Base-by-base conservation (phyloP, 2,113 vertebrate species). In the Chaetodon auriga region DNA sequence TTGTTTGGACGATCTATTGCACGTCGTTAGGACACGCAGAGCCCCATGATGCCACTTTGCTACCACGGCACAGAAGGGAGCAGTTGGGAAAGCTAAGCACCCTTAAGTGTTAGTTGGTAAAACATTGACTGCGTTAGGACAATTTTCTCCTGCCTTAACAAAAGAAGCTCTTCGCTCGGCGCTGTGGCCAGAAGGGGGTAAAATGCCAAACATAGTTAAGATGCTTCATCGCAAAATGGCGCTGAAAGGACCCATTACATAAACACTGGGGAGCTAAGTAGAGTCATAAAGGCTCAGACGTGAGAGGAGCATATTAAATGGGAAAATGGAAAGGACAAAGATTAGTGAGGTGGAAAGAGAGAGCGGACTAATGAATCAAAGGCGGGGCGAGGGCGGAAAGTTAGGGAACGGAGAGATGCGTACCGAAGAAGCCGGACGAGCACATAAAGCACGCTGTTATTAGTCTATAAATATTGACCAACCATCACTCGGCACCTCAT, bases 391-490 rank as follows among this genome's bases (percentile, higher is more conserved):
- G 71, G 83, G 73, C 18, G 12, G 69, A 54, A 48, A 64, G n/a
- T 58, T 1, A 25, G 51, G 68, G 15, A 23, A 49, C 45, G 7
- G 4, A 74, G 61, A 54, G 68, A 60, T 0, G 3, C 61, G 30
- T 6, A 84, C 68, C 48, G 55, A 57, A 38, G 58, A 16, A 45
- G 71, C 74, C 9, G 30, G 6, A 46, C 21, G 4, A 55, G 25
- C 73, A 75, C 63, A 81, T 83, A 55, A 83, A 75, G 18, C 78
- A 65, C 55, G 81, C 77, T 64, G 83, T 63, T 85, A 87, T 64
- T 45, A 78, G 73, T 88, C 87, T 89, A 91, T 92, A 90, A 92
- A 92, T 93, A 93, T 75, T 89, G 78, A 89, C 73, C 86, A 82
- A 78, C 76, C 74, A 68, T 86, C 75, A 72, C 69, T 65, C 78